phyloP scores from a whole-genome alignment of 2,888 invertebrate species.

The Caenorhabditis wallacei region DNA sequence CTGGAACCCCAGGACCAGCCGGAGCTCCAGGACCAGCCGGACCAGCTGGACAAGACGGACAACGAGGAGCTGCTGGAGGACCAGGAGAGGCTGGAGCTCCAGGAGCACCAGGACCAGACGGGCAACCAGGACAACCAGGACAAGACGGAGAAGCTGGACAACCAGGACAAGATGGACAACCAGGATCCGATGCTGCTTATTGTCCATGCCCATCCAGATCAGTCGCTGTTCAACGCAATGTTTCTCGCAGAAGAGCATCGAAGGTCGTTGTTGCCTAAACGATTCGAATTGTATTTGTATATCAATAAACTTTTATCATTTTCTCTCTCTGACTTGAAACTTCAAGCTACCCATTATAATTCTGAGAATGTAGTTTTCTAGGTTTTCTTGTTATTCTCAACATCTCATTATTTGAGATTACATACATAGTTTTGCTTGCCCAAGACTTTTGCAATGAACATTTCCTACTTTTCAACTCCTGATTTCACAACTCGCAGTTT shows the following conservation, averaged over 20 bases:
- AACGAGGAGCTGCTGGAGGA: conserved; percentile 65
- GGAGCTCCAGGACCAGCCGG: conserved; percentile 68
- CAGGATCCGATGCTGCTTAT: conserved; percentile 71
- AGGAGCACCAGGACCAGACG: conserved; percentile 67
- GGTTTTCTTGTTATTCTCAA: too few species aligned
- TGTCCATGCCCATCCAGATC: conserved; percentile 68
- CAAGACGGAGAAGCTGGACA: conserved; percentile 61
- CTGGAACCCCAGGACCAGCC: conserved; percentile 67
- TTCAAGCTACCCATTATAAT: too few species aligned
- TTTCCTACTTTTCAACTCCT: too few species aligned
- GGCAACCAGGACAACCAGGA: conserved; percentile 65
- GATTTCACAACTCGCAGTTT: too few species aligned
- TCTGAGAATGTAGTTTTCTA: too few species aligned
- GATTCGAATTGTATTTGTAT: conserved; percentile 15
- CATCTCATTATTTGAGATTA: too few species aligned
- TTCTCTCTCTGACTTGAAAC: not conserved
- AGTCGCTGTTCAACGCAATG: conserved; percentile 50
- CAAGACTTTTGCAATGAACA: too few species aligned
- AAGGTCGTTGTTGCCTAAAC: conserved; percentile 50
- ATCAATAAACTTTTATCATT: conserved; percentile 36
- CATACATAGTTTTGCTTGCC: too few species aligned
- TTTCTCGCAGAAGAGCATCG: conserved; percentile 44
- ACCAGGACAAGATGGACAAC: conserved; percentile 67
- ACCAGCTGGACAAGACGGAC: conserved; percentile 67
- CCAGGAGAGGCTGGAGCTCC: conserved; percentile 67